phyloP scores from a whole-genome alignment of 2,113 vertebrate genomes.

The Calonectris borealis region DNA sequence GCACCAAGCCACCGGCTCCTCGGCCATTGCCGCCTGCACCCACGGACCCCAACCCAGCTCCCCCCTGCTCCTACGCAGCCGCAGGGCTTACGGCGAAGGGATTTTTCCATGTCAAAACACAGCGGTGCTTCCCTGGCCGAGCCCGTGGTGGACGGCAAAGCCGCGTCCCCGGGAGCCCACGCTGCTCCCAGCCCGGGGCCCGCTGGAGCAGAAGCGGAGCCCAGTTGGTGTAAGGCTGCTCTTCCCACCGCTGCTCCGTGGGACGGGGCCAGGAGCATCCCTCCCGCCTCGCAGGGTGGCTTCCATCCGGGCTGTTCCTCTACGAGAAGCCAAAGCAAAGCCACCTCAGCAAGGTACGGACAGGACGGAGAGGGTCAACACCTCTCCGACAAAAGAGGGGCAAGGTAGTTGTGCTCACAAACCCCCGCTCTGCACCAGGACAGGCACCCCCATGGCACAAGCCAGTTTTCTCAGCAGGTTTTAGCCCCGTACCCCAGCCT shows the following conservation, averaged over 20 bases:
- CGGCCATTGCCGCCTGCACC: background rate
- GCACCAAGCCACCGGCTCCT: background rate
- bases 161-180: rapidly evolving
- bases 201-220: background rate
- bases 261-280: background rate
- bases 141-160: background rate
- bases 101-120: background rate
- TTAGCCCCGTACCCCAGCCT: background rate
- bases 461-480: background rate
- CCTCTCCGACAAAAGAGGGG: background rate
- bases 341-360: background rate
- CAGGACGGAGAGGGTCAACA: background rate
- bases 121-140: rapidly evolving
- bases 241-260: background rate
- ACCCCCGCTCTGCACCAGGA: rapidly evolving
- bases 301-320: rapidly evolving
- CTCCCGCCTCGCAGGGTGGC: rapidly evolving
- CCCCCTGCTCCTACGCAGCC: background rate
- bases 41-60: background rate
- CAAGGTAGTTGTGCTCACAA: rapidly evolving
- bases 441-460: rapidly evolving
- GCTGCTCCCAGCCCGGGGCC: background rate
- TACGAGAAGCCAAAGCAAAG: background rate
- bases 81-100: rapidly evolving
- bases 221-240: background rate